Evolutionary conservation across 2,113 vertebrate genomes (phyloP).

Genomic region (Montifringilla adamsi): DNA sequence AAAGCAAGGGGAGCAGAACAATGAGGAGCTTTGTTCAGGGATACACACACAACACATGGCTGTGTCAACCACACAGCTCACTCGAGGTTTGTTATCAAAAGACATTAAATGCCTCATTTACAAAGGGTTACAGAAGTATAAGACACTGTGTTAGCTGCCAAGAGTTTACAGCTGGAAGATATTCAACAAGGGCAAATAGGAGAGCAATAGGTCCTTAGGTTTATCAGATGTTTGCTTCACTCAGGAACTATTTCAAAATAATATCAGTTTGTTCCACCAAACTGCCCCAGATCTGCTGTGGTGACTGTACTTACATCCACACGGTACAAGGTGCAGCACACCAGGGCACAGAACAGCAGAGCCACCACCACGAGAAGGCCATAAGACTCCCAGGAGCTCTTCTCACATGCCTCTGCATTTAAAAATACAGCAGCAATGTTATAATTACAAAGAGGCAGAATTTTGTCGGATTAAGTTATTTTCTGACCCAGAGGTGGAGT

Average conservation of each 20-base stretch:
- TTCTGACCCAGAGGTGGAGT: neutral
- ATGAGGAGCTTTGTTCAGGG: neutral
- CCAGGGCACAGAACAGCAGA: neutral
- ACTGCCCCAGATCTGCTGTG: fast-evolving
- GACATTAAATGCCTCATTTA: neutral
- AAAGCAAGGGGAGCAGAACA: neutral
- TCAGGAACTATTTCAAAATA: neutral
- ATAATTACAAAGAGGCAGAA: neutral
- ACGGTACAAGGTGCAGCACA: neutral
- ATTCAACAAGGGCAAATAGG: neutral
- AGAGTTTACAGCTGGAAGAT: neutral
- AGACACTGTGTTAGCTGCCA: neutral
- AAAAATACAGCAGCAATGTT: neutral
- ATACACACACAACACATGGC: neutral
- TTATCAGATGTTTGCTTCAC: neutral
- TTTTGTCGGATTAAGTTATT: neutral
- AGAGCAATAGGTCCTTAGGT: neutral
- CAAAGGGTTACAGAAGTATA: neutral
- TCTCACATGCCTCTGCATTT: neutral
- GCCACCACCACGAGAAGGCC: fast-evolving
- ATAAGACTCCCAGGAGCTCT: neutral
- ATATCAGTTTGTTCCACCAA: neutral
- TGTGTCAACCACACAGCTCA: neutral
- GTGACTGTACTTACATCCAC: neutral
- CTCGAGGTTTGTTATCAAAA: neutral